Evolutionary conservation across 2,888 invertebrate genomes (phyloP).

Genomic region (Patella depressa): DNA sequence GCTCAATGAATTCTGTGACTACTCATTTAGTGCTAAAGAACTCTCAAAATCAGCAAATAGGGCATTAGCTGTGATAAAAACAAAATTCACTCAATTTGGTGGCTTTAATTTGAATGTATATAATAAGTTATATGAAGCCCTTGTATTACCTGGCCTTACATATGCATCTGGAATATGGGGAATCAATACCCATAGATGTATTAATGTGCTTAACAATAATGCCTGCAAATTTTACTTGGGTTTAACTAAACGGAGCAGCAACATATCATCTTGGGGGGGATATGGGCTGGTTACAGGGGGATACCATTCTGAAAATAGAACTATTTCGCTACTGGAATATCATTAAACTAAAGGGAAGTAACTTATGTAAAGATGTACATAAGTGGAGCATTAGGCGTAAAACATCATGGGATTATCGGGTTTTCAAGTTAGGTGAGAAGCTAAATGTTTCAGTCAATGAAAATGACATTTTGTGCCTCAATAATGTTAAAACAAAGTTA

Average conservation of each 20-base stretch:
- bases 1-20: slow-evolving; percentile 10
- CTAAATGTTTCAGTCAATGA: too few species aligned
- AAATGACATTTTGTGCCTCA: too few species aligned
- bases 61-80: too few species aligned
- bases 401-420: too few species aligned
- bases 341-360: background rate
- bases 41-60: background rate
- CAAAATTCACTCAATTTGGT: background rate
- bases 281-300: background rate
- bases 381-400: background rate
- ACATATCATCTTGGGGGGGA: background rate
- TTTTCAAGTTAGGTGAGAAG: too few species aligned
- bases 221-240: background rate
- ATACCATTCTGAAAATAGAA: background rate
- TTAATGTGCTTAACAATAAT: background rate
- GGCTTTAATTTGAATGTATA: background rate
- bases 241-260: background rate
- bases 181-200: background rate
- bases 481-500: background rate
- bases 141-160: background rate
- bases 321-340: background rate
- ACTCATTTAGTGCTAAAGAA: background rate
- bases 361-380: background rate
- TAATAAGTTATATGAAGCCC: background rate
- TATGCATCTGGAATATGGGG: slow-evolving; percentile 8